Percentiles rank a stretch among this genome's conserved stretches.
phyloP scores from a whole-genome alignment of 2,113 vertebrate species.

The Malurus cyaneus region DNA sequence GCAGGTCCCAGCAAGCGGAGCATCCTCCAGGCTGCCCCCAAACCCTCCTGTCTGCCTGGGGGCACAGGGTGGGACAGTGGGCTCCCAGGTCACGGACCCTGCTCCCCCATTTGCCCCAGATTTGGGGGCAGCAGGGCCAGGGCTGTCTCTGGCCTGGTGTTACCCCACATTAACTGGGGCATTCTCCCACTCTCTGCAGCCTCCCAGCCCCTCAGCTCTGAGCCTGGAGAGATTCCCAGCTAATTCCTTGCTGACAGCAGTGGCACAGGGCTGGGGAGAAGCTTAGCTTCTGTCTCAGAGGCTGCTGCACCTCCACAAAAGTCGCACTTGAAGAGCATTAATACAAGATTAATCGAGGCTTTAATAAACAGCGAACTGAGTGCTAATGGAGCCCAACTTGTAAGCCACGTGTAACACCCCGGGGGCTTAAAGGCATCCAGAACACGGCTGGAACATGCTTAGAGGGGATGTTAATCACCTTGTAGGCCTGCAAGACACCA shows the following conservation, averaged over 20 bases:
- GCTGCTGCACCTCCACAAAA: not conserved
- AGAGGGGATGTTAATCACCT: not conserved
- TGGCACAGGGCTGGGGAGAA: not conserved
- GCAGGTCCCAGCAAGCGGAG: not conserved
- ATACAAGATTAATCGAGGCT: not conserved
- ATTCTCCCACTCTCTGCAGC: not conserved
- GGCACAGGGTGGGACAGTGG: not conserved
- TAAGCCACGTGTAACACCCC: not conserved
- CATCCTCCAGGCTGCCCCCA: not conserved
- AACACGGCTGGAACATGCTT: not conserved
- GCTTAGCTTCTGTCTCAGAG: not conserved
- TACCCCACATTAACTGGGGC: not conserved
- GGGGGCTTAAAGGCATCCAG: not conserved
- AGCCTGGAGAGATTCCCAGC: not conserved
- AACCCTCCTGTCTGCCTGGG: not conserved
- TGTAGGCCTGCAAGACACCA: not conserved
- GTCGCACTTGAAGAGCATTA: not conserved
- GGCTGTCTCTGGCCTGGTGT: not conserved
- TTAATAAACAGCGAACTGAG: slow-evolving; percentile 2
- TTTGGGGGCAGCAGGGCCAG: not conserved
- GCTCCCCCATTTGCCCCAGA: not conserved
- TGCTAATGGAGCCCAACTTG: not conserved
- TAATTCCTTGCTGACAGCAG: not conserved
- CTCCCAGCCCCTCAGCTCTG: not conserved
- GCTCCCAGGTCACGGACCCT: fast-evolving